These are phyloP conservation scores for Microcebus lehilahytsara DNA, from an alignment of 2,113 vertebrate species.

Conservation along the genomic window DNA sequence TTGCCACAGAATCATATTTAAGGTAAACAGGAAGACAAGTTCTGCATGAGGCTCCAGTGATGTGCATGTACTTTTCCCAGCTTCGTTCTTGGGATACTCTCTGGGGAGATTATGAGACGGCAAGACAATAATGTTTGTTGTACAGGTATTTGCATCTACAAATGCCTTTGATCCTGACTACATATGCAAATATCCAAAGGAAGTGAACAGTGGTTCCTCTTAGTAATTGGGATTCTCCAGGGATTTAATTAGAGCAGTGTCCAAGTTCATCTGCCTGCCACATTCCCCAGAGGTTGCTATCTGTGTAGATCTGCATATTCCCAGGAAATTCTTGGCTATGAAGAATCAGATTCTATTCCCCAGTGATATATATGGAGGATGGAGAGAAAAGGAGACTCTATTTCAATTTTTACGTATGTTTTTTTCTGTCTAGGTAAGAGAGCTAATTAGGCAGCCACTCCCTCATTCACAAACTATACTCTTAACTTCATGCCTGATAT, in stretches of 20 bases:
- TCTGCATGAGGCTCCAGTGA: not conserved
- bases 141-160: slow-evolving; percentile 48
- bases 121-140: slow-evolving; percentile 29
- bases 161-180: slow-evolving; percentile 14
- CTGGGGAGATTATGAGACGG: not conserved
- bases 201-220: slow-evolving; percentile 31
- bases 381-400: not conserved
- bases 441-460: not conserved
- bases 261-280: slow-evolving; percentile 57
- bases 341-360: slow-evolving; percentile 22
- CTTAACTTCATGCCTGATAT: not conserved
- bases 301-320: slow-evolving; percentile 30
- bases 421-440: not conserved
- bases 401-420: not conserved
- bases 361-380: not conserved
- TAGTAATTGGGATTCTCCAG: slow-evolving; percentile 60
- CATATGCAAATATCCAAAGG: slow-evolving; percentile 44
- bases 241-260: slow-evolving; percentile 70
- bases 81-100: not conserved
- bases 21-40: not conserved
- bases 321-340: not conserved
- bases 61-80: not conserved
- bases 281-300: slow-evolving; percentile 42
- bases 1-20: not conserved
- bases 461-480: not conserved